Evolutionary conservation across 1,140 invertebrate genomes (phyloP).

Genomic region (Sogatella furcifera): DNA sequence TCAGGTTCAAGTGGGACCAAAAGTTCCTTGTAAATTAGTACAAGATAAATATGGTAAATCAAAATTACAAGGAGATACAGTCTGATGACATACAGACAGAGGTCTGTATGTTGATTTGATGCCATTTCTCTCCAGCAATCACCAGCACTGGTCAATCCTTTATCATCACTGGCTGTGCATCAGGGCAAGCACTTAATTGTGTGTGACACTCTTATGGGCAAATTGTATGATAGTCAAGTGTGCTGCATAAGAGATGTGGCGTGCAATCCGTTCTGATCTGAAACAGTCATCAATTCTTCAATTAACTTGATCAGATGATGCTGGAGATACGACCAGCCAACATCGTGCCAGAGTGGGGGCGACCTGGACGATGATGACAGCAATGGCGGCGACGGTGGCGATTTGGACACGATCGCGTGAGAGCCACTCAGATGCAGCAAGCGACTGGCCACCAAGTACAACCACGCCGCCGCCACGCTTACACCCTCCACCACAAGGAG

Average conservation of each 20-base stretch:
- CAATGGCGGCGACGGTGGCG: too few relatives aligned
- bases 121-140: slow-evolving; percentile 67
- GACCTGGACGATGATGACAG: too few relatives aligned
- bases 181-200: slow-evolving; percentile 74
- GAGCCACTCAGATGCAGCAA: too few relatives aligned
- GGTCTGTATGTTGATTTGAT: slow-evolving; percentile 80
- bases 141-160: slow-evolving; percentile 76
- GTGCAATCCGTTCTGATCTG: slow-evolving; percentile 70
- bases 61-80: slow-evolving; percentile 60
- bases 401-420: too few relatives aligned
- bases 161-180: slow-evolving; percentile 77
- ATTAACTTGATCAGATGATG: too few relatives aligned
- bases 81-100: slow-evolving; percentile 73
- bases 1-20: slow-evolving; percentile 70
- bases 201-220: slow-evolving; percentile 70
- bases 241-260: slow-evolving; percentile 69
- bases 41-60: slow-evolving; percentile 33
- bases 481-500: too few relatives aligned
- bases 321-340: too few relatives aligned
- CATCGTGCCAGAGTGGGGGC: too few relatives aligned
- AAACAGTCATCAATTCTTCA: slow-evolving; percentile 66
- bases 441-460: too few relatives aligned
- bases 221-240: slow-evolving; percentile 56
- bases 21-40: slow-evolving; percentile 47
- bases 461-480: too few relatives aligned